Evolutionary conservation across 1,140 invertebrate species (phyloP).

Genomic region (Cotesia glomerata): DNA sequence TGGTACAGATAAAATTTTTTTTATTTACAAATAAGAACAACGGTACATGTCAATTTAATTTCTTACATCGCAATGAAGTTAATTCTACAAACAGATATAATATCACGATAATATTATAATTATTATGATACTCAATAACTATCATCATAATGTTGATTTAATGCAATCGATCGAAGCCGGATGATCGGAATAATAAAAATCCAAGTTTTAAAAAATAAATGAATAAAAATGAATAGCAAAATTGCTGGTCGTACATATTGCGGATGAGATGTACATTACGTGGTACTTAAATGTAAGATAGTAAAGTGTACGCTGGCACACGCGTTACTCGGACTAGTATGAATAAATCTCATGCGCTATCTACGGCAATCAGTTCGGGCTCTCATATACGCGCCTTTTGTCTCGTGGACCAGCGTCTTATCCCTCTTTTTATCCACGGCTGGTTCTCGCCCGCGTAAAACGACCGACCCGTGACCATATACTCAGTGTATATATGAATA

Average conservation of each 20-base stretch:
- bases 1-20: no score
- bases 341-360: conserved; percentile 26
- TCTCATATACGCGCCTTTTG: conserved; percentile 28
- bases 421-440: conserved; percentile 10
- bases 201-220: no score
- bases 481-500: not conserved
- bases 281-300: not conserved
- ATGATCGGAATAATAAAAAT: no score
- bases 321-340: conserved; percentile 11
- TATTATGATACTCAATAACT: no score
- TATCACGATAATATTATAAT: no score
- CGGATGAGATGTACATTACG: not conserved
- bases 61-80: no score
- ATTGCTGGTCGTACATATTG: not conserved
- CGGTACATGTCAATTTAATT: no score
- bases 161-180: no score
- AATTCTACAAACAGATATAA: no score
- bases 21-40: no score
- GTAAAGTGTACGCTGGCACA: not conserved
- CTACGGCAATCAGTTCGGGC: conserved; percentile 20
- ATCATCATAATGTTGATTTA: no score
- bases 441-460: conserved; percentile 27
- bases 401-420: conserved; percentile 25
- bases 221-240: no score
- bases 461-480: conserved; percentile 25